These are phyloP conservation scores for Megastigmus dorsalis DNA, from an alignment of 2,888 invertebrate genomes.

Conservation along the genomic window DNA sequence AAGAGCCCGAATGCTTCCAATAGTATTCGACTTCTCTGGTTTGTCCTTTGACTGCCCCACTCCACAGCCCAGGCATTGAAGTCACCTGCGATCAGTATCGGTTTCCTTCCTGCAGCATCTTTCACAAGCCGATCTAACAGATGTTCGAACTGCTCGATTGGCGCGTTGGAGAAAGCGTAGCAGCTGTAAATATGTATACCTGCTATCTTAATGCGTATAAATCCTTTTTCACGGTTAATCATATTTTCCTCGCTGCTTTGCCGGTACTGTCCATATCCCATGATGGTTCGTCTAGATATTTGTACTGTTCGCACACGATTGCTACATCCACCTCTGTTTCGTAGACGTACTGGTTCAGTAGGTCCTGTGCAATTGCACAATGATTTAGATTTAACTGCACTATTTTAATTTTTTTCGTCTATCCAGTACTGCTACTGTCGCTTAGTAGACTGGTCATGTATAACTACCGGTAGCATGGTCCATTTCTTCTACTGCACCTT, in stretches of 20 bases:
- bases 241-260: neutral
- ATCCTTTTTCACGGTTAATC: neutral
- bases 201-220: neutral
- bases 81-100: neutral
- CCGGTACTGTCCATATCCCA: too few species aligned
- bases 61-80: too few species aligned
- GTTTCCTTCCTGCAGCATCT: neutral
- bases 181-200: neutral
- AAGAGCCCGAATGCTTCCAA: neutral
- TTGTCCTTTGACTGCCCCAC: conserved; percentile 5
- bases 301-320: neutral
- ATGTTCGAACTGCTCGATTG: neutral
- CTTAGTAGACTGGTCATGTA: neutral
- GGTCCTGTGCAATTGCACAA: conserved; percentile 4
- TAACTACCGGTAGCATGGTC: neutral
- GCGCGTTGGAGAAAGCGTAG: neutral
- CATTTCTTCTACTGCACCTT: neutral
- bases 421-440: neutral
- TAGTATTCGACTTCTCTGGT: neutral
- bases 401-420: neutral
- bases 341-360: neutral
- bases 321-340: neutral
- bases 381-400: neutral
- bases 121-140: neutral
- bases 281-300: too few species aligned